Conservation (phyloP, 2,888 invertebrate species). For the Hirtodrosophila cameraria region DNA sequence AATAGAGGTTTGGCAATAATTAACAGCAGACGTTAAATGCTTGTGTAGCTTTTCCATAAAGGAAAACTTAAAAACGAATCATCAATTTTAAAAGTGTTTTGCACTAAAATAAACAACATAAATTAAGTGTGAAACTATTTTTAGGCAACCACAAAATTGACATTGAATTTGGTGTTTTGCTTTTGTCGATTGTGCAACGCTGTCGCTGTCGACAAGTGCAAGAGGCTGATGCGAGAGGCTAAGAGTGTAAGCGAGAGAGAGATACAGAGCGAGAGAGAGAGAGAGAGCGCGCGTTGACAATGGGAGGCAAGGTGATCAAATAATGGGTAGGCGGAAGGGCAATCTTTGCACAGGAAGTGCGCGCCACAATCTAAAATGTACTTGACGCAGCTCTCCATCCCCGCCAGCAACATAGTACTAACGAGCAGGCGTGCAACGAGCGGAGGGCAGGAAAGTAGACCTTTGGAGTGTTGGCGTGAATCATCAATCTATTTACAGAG, state of each 20-base stretch:
- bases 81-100: constrained; percentile 27
- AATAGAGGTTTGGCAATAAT: constrained; percentile 47
- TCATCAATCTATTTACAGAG: constrained; percentile 62
- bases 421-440: constrained; percentile 6
- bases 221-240: constrained; percentile 54
- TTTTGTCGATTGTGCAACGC: constrained; percentile 62
- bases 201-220: constrained; percentile 51
- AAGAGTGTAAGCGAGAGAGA: constrained; percentile 19
- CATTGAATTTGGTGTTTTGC: constrained; percentile 57
- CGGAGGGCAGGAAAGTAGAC: constrained; percentile 21
- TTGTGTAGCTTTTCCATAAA: background rate
- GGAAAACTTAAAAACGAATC: constrained; percentile 21
- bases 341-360: constrained; percentile 53
- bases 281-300: constrained; percentile 27
- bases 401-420: constrained; percentile 1
- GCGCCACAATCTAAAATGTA: constrained; percentile 48
- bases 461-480: constrained; percentile 49
- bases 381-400: constrained; percentile 51
- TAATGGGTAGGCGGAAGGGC: background rate
- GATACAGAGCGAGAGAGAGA: background rate
- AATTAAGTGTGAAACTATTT: constrained; percentile 66
- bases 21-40: constrained; percentile 2
- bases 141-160: constrained; percentile 65
- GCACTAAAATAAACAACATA: constrained; percentile 66
- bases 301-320: constrained; percentile 18